Conservation (phyloP, 1,140 invertebrate genomes). For the Drosophila arizonae region DNA sequence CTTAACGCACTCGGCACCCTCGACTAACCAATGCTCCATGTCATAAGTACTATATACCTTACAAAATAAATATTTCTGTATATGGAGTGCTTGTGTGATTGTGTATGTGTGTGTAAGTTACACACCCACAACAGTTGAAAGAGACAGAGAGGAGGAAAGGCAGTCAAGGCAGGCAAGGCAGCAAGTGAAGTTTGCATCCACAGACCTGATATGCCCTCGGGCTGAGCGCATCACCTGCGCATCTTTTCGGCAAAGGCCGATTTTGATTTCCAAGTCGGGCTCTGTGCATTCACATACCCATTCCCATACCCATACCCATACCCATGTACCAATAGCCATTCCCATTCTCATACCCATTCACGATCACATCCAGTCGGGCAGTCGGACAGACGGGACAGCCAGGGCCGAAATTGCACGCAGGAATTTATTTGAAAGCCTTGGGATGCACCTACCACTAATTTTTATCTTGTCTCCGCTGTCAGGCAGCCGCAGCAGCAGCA, state of each 20-base stretch:
- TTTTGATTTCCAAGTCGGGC: conserved; percentile 27
- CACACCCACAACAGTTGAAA: conserved; percentile 55
- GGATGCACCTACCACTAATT: conserved; percentile 58
- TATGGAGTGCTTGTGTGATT: neutral
- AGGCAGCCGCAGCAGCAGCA: conserved; percentile 15
- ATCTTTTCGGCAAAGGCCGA: conserved; percentile 25
- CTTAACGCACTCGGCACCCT: too few species aligned
- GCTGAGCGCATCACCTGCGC: conserved; percentile 56
- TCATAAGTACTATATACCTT: conserved; percentile 28
- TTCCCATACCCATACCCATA: conserved; percentile 30
- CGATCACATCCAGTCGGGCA: conserved; percentile 22
- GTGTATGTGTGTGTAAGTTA: conserved; percentile 1
- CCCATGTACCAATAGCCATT: conserved; percentile 17
- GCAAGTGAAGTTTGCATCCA: neutral
- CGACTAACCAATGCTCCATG: neutral
- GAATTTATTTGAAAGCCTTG: conserved; percentile 70
- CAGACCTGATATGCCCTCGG: conserved; percentile 29
- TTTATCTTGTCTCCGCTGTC: conserved; percentile 54
- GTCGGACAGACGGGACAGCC: neutral
- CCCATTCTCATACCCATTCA: conserved; percentile 13
- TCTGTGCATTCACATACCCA: conserved; percentile 6
- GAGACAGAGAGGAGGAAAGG: neutral
- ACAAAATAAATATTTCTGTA: conserved; percentile 10
- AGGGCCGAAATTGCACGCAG: conserved; percentile 55
- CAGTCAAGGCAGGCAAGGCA: neutral